Evolutionary conservation across 1,140 invertebrate genomes (phyloP), one percentile per base, ranked within the genome.

Genomic region (Schlechtendalia chinensis): DNA sequence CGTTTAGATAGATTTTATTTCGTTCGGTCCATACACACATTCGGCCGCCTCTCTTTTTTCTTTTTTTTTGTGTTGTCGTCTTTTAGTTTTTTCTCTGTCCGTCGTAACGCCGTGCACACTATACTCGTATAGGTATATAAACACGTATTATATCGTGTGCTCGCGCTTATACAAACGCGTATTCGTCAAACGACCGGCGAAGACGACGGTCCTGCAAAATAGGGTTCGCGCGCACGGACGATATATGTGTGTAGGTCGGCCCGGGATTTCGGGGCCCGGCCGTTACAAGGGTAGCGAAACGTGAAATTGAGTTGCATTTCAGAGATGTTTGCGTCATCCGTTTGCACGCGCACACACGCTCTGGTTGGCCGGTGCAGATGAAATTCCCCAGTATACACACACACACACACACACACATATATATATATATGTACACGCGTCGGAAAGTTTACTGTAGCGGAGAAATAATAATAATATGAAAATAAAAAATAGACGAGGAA

Each of bases 261-360:
- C 11, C 22, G 58, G 75, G 75, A 59, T 47, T 63, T 79, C 5
- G 56, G 75, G n/a, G 45, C 45, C 58, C 58, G 8, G 58, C 72
- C 59, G 74, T 81, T 75, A 69, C 74, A 81, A 58, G 81, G 81
- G 81, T 81, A 81, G 81, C 81, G 81, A 81, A 77, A 81, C 81
- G 81, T 81, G 81, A 81, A 81, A 81, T 81, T 81, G 81, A 81
- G 72, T 81, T 81, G 81, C 81, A 79, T 81, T 81, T 81, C 74
- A 77, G 81, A 81, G 59, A 81, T 81, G 69, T 75, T 79, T 65
- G 72, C 74, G 72, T 69, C 81, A 65, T 77, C 81, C 81, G 72
- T 74, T 69, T 19, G 47, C 75, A 39, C 39, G 32, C 56, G 11
- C 72, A 59, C 72, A 61, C 72, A 39, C 72, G 75, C 75, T 79